Percentiles rank a stretch among this genome's conserved stretches.
Conservation (phyloP, 2,888 invertebrate genomes). For the Cantharis flavilabris region DNA sequence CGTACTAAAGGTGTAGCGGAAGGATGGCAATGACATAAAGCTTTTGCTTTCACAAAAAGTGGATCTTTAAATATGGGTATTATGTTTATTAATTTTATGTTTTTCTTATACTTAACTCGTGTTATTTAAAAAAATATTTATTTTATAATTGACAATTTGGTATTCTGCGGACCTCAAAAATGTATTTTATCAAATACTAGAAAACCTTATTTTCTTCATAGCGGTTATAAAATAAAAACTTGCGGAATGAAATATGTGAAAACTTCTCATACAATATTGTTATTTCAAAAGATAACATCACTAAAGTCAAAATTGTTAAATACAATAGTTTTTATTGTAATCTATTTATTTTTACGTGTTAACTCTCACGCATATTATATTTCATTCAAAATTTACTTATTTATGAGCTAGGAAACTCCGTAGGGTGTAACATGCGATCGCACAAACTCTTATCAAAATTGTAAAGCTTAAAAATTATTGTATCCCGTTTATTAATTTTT, state of each 20-base stretch:
- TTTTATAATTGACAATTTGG: not conserved
- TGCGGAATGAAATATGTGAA: not conserved
- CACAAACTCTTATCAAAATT: not conserved
- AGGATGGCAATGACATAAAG: too few species aligned
- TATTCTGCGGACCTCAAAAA: not conserved
- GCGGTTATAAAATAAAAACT: not conserved
- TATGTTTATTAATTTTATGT: too few species aligned
- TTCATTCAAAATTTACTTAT: not conserved
- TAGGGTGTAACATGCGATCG: not conserved
- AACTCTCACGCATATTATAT: not conserved
- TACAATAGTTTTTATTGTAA: not conserved
- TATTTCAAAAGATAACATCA: not conserved
- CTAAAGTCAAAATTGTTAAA: not conserved
- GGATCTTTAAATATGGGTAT: too few species aligned
- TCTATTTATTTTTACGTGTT: not conserved
- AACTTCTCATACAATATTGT: not conserved
- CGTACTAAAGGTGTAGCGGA: too few species aligned
- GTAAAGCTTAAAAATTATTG: not conserved
- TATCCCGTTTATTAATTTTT: not conserved
- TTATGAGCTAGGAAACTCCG: not conserved
- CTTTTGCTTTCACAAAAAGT: too few species aligned
- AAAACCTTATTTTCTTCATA: not conserved
- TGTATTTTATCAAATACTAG: not conserved
- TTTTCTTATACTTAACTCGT: too few species aligned
- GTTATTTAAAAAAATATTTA: too few species aligned